phyloP scores from a whole-genome alignment of 2,797 vertebrate genomes.

The Champsocephalus esox region DNA sequence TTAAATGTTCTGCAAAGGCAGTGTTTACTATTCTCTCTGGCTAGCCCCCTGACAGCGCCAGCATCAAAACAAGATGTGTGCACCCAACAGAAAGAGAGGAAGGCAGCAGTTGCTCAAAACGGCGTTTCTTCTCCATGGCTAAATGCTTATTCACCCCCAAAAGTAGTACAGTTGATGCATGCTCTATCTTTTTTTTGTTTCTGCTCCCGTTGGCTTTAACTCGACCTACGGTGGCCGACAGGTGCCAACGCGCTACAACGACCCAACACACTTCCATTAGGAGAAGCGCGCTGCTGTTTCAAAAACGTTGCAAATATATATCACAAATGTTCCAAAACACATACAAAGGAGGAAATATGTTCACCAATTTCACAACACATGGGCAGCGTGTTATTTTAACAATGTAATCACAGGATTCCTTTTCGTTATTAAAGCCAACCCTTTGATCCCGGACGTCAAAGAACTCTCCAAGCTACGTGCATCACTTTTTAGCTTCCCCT shows the following conservation, averaged over 20 bases:
- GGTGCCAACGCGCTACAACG: too few relatives aligned
- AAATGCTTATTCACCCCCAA: conserved; percentile 38
- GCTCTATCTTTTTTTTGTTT: conserved; percentile 5
- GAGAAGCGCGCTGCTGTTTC: background rate
- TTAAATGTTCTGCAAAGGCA: conserved; percentile 84
- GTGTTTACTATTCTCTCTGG: conserved; percentile 82
- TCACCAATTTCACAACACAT: too few relatives aligned
- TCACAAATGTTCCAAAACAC: too few relatives aligned
- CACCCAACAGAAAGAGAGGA: conserved; percentile 35
- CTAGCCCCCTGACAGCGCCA: conserved; percentile 75
- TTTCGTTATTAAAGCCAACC: too few relatives aligned
- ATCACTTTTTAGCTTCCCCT: too few relatives aligned
- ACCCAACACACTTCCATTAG: too few relatives aligned
- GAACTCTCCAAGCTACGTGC: too few relatives aligned
- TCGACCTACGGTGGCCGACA: background rate
- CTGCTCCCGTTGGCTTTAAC: background rate
- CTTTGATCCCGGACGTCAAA: too few relatives aligned
- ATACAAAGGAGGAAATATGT: too few relatives aligned
- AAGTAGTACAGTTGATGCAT: conserved; percentile 18
- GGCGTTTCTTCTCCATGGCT: conserved; percentile 35
- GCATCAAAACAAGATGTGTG: conserved; percentile 82
- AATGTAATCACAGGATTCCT: too few relatives aligned
- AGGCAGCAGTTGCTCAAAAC: conserved; percentile 46
- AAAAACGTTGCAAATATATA: too few relatives aligned
- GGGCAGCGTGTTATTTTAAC: too few relatives aligned